These are phyloP conservation scores for Melanotaenia parkinsoni DNA, from an alignment of 2,797 vertebrate genomes.

Conservation along the genomic window DNA sequence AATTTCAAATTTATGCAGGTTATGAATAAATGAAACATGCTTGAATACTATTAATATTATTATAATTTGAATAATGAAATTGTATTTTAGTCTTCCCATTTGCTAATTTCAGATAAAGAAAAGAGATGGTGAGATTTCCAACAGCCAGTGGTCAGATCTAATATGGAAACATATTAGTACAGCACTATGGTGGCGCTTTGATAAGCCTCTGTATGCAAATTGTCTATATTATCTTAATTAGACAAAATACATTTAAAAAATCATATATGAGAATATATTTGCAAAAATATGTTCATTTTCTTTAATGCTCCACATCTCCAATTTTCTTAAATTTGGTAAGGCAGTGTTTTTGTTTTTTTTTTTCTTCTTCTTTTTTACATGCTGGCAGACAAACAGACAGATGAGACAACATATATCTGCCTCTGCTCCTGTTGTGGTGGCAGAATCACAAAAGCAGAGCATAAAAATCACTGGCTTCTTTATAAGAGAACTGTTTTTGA, in stretches of 20 bases:
- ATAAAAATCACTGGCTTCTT: constrained; percentile 1
- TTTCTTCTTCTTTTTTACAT: neutral
- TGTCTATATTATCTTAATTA: neutral
- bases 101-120: neutral
- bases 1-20: neutral
- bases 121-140: neutral
- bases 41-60: neutral
- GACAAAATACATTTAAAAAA: neutral
- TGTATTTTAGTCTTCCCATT: neutral
- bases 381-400: neutral
- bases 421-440: neutral
- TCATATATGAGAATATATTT: neutral
- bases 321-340: neutral
- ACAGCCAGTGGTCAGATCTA: neutral
- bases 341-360: neutral
- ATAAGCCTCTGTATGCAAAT: constrained; percentile 8
- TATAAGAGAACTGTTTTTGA: neutral
- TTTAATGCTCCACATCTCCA: neutral
- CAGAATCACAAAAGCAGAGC: neutral
- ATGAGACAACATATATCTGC: neutral
- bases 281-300: neutral
- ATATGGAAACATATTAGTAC: neutral
- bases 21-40: neutral
- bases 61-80: neutral
- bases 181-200: neutral